Conservation (phyloP, 1,140 invertebrate species). For the Zaprionus camerounensis region DNA sequence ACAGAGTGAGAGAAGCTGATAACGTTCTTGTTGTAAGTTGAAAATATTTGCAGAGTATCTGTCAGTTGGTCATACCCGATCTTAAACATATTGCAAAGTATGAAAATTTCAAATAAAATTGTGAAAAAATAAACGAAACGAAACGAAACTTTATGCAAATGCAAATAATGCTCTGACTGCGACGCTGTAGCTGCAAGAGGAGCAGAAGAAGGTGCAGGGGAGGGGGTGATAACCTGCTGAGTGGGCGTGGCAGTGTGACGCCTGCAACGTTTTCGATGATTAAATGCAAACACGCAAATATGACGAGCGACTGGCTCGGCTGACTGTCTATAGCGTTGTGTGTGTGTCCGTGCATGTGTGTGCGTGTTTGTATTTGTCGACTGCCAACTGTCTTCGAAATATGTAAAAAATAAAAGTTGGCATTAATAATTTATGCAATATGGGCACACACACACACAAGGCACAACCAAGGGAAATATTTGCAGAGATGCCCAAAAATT, state of each 20-base stretch:
- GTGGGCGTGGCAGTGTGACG: conserved; percentile 54
- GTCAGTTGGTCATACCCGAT: not conserved
- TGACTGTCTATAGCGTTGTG: conserved; percentile 41
- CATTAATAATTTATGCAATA: conserved; percentile 82
- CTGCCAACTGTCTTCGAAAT: conserved; percentile 80
- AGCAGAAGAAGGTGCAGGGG: conserved; percentile 6
- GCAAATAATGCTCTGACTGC: conserved; percentile 61
- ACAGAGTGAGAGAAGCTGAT: too few relatives aligned
- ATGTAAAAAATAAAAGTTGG: conserved; percentile 83
- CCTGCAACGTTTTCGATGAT: conserved; percentile 79
- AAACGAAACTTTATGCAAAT: conserved; percentile 58
- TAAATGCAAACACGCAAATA: conserved; percentile 83
- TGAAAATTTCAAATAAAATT: conserved; percentile 65
- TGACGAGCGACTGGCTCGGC: conserved; percentile 60
- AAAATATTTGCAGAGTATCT: not conserved
- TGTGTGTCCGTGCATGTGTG: conserved; percentile 9
- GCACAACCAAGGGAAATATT: conserved; percentile 53
- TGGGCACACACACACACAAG: conserved; percentile 45
- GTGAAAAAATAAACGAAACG: conserved; percentile 16
- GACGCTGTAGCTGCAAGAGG: not conserved
- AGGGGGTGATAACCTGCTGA: not conserved
- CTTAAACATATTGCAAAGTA: not conserved
- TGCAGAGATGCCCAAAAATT: conserved; percentile 61
- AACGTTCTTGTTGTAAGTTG: not conserved
- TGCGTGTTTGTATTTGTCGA: conserved; percentile 65